Evolutionary conservation across 2,113 vertebrate genomes (phyloP).

Genomic region (Nansenia antarctica): DNA sequence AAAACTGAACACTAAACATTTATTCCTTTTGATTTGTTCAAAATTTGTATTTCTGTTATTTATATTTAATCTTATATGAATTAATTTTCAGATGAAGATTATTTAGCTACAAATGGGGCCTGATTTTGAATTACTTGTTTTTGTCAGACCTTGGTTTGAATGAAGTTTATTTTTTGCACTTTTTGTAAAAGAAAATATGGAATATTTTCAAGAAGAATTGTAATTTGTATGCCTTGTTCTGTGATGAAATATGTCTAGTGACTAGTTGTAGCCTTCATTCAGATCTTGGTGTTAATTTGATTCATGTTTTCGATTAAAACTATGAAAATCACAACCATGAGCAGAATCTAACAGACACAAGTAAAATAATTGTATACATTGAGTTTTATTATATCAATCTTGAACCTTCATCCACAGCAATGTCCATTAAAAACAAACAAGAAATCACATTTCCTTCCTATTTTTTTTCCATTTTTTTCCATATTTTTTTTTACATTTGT

Average conservation of each 20-base stretch:
- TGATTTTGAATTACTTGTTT: background rate
- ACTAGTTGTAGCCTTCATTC: background rate
- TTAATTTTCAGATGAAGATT: background rate
- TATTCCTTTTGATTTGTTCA: background rate
- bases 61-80: background rate
- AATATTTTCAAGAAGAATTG: background rate
- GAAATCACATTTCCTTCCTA: conserved; percentile 83
- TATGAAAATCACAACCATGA: background rate
- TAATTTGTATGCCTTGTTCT: background rate
- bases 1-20: background rate
- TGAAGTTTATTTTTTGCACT: background rate
- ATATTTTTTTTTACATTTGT: conserved; percentile 91
- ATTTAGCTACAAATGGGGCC: background rate
- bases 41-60: background rate
- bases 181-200: conserved; percentile 7
- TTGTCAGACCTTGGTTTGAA: background rate
- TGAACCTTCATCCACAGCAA: conserved; percentile 65
- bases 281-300: conserved; percentile 2
- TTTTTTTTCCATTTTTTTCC: conserved; percentile 83
- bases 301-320: background rate
- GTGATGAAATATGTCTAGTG: conserved; percentile 1
- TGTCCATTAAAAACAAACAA: conserved; percentile 87
- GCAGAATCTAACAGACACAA: background rate
- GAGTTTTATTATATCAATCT: conserved; percentile 76
- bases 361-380: conserved; percentile 47